Evolutionary conservation across 2,888 invertebrate species (phyloP).

Genomic region (Seira ritae): DNA sequence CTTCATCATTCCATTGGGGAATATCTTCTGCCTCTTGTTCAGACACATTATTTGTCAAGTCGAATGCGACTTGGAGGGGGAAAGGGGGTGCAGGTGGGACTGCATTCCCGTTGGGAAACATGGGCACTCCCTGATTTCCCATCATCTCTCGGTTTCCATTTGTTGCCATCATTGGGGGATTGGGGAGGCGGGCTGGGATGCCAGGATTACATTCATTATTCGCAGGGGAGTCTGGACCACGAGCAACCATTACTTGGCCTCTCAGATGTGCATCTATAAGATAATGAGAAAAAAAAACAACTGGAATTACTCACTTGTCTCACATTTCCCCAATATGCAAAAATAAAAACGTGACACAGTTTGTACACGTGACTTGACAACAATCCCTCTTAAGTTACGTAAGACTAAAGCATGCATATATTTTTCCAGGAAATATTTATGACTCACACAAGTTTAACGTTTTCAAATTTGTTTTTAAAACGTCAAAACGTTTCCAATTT

Average conservation of each 20-base stretch:
- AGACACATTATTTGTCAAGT: slow-evolving; percentile 76
- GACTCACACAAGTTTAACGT: no score
- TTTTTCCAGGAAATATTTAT: no score
- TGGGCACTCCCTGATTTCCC: slow-evolving; percentile 48
- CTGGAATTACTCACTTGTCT: no score
- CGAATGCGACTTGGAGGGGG: slow-evolving; percentile 72
- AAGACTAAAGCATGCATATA: no score
- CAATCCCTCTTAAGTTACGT: no score
- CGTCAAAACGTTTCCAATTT: no score
- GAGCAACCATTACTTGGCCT: slow-evolving; percentile 89
- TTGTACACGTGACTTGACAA: no score
- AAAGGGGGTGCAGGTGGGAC: slow-evolving; percentile 74
- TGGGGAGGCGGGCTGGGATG: slow-evolving; percentile 46
- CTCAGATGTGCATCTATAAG: slow-evolving; percentile 74
- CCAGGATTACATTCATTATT: slow-evolving; percentile 67
- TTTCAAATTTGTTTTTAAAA: no score
- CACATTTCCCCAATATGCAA: no score
- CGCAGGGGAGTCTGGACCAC: slow-evolving; percentile 71
- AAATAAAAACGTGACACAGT: no score
- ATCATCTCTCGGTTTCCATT: slow-evolving; percentile 58
- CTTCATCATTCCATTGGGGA: slow-evolving; percentile 72
- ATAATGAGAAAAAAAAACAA: no score
- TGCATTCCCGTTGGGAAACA: slow-evolving; percentile 65
- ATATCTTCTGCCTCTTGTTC: slow-evolving; percentile 83
- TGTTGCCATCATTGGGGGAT: slow-evolving; percentile 57